Base-by-base conservation (phyloP, 1,140 invertebrate genomes). In the Pseudomyrmex flavicornis region DNA sequence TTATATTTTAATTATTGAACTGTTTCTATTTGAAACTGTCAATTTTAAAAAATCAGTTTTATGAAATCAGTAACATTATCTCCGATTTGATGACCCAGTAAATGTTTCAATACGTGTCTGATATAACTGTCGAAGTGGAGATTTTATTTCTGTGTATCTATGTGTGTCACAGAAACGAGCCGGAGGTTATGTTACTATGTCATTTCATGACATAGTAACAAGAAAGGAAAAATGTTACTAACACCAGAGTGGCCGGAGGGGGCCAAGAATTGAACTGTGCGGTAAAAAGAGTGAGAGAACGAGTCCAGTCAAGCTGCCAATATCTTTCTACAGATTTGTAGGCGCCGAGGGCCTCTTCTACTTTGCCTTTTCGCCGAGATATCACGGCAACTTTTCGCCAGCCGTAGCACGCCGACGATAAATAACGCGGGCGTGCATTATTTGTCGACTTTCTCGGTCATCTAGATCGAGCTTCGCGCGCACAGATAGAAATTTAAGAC, bases 301-400 rank as follows among this genome's bases (percentile, higher is more conserved):
- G 17, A 61, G 61, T 56, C 73, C 44, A 85, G 72, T 69, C 72
- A 82, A 90, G 83, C 85, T 90, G 88, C 89, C 91, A 91, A 92
- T 92, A 93, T 92, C 84, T 88, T 82, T 66, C 65, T 90, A 48
- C 62, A 82, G 88, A 92, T 90, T 92, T 91, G 90, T 89, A 82
- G 85, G 68, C 70, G 82, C 77, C 86, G 62, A 76, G 83, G 79
- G 86, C 69, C 69, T 82, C 69, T 73, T 79, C 79, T 72, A 74
- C 82, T 85, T 76, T 84, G 68, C 85, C 69, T 70, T 86, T 85
- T 84, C 52, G 69, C 80, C 84, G 65, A 83, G 80, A 85, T 90
- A 90, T 88, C 85, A 87, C 66, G 83, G 46, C 69, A 90, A 89
- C 73, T 88, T 91, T 91, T 90, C 82, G 84, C 66, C 84, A 82